Conservation (phyloP, 2,797 vertebrate genomes). For the Streptopelia turtur region DNA sequence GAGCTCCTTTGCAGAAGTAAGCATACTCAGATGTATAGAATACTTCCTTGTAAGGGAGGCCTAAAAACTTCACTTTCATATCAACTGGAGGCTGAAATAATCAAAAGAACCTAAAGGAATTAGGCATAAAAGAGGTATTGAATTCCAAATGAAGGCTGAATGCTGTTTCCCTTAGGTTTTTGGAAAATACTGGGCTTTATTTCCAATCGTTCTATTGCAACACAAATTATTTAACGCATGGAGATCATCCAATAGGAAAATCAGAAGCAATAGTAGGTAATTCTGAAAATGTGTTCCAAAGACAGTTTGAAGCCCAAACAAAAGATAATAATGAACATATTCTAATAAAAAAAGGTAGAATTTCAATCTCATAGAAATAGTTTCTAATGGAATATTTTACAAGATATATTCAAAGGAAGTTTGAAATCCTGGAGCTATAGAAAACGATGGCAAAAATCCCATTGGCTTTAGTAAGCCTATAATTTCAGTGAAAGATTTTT, state of each 20-base stretch:
- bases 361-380: neutral
- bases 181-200: neutral
- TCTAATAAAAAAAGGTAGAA: neutral
- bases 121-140: neutral
- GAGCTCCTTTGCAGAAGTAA: neutral
- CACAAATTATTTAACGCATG: neutral
- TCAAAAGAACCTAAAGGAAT: neutral
- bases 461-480: neutral
- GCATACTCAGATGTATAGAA: neutral
- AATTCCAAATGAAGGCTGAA: neutral
- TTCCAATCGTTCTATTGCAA: neutral
- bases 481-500: neutral
- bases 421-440: neutral
- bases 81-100: neutral
- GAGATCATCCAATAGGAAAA: neutral
- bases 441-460: slow-evolving; percentile 19
- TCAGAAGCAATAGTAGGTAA: neutral
- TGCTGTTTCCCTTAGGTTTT: neutral
- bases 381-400: neutral
- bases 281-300: neutral
- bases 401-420: neutral
- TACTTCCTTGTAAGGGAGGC: neutral
- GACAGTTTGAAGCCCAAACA: neutral
- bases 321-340: neutral
- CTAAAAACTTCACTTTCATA: neutral